Evolutionary conservation across 2,113 vertebrate species (phyloP), one percentile per base, ranked within the genome.

Genomic region (Gymnogyps californianus): DNA sequence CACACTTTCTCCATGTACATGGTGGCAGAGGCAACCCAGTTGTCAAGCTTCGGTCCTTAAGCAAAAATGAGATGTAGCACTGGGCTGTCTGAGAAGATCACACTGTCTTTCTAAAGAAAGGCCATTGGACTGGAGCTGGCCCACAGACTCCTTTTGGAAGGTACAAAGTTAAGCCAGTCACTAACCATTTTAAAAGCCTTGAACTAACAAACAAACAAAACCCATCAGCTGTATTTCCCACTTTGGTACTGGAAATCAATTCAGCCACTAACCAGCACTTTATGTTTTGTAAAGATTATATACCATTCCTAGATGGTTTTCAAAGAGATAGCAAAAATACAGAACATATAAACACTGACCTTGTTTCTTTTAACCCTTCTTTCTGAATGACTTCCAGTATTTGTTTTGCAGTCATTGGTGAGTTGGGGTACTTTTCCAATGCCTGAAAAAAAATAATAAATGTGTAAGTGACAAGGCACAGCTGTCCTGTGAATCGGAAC

Each of bases 351-450:
- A 95, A 92, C 95, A 98, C 98, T 97, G 93, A 99, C 98, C 98
- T 99, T 98, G 98, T 99, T 98, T 99, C 98, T 98, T 99, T 99
- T 97, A 99, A 97, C 47, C 98, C 98, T 98, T 99, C 98, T 97
- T 99, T 99, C 97, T 99, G 98, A 98, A 99, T 99, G 94, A 99
- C 98, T 98, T 99, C 98, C 98, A 99, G 83, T 98, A 99, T 99
- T 97, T 98, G 98, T 95, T 99, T 99, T 98, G 98, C 98, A 90
- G 98, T 99, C 98, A 99, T 99, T 96, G 98, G 98, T 87, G 98
- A 98, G 96, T 98, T 98, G 97, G 98, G 98, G 59, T 99, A 98
- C 96, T 99, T 99, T 97, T 99, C 98, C 98, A 99, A 93, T 95
- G 98, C 98, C 98, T 99, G 91, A 90, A 98, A 97, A 97, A 78